Conservation (phyloP, 2,797 vertebrate species). For the Acrocephalus scirpaceus region DNA sequence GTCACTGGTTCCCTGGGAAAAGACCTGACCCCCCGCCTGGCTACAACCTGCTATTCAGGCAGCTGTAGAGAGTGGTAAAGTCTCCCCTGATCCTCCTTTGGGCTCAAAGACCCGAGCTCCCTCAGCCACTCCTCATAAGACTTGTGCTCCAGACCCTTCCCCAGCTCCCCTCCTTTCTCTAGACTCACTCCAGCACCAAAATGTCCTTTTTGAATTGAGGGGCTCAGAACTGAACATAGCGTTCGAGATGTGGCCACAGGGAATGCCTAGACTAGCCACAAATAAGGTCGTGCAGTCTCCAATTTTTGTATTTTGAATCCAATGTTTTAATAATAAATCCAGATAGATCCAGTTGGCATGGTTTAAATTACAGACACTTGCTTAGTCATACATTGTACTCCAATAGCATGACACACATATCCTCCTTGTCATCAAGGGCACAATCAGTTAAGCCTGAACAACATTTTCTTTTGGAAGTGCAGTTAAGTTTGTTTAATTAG, state of each 20-base stretch:
- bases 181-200: background rate
- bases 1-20: background rate
- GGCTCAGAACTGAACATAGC: background rate
- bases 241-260: background rate
- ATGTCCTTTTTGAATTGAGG: background rate
- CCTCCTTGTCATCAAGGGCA: background rate
- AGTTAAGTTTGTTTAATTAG: background rate
- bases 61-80: background rate
- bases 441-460: background rate
- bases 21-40: background rate
- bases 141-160: background rate
- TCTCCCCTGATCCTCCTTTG: background rate
- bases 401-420: background rate
- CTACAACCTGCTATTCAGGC: background rate
- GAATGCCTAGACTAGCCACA: background rate
- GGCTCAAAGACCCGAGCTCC: background rate
- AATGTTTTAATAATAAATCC: background rate
- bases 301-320: background rate
- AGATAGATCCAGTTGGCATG: background rate
- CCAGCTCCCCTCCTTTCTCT: background rate
- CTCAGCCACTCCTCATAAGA: background rate
- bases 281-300: accelerated
- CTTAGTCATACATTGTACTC: background rate
- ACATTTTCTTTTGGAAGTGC: background rate
- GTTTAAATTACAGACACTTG: background rate